Evolutionary conservation across 2,113 vertebrate species (phyloP).

Genomic region (Eclectus roratus): DNA sequence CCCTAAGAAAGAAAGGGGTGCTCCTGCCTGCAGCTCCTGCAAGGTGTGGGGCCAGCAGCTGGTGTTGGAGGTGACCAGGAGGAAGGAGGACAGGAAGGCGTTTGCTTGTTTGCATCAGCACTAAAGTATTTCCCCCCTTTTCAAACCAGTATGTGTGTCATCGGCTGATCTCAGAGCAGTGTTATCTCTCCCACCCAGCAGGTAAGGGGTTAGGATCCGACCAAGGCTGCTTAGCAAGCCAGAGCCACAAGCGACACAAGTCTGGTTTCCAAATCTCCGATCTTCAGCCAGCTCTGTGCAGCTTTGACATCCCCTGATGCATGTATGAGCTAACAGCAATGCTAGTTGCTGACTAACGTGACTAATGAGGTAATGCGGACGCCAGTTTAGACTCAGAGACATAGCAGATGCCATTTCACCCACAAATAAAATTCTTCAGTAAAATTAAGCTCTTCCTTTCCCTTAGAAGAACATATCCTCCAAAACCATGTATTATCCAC

Average conservation of each 20-base stretch:
- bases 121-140: not conserved
- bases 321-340: not conserved
- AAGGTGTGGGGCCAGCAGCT: fast-evolving
- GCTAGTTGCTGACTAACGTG: not conserved
- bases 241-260: not conserved
- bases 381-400: not conserved
- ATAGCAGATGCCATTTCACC: not conserved
- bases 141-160: not conserved
- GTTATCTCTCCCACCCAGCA: not conserved
- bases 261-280: not conserved
- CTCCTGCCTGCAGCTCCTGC: not conserved
- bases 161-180: not conserved
- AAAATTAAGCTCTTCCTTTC: not conserved
- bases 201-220: not conserved
- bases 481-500: not conserved
- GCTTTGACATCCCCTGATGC: not conserved
- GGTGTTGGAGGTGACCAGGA: fast-evolving
- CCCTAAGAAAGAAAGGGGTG: not conserved
- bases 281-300: not conserved
- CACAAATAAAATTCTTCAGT: not conserved
- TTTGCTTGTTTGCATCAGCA: not conserved
- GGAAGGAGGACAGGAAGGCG: not conserved
- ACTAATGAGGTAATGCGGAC: not conserved
- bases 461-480: not conserved
- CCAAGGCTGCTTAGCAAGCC: not conserved